Percentiles rank a stretch among this genome's conserved stretches.
phyloP scores from a whole-genome alignment of 2,113 vertebrate species.

The Odocoileus hemionus region DNA sequence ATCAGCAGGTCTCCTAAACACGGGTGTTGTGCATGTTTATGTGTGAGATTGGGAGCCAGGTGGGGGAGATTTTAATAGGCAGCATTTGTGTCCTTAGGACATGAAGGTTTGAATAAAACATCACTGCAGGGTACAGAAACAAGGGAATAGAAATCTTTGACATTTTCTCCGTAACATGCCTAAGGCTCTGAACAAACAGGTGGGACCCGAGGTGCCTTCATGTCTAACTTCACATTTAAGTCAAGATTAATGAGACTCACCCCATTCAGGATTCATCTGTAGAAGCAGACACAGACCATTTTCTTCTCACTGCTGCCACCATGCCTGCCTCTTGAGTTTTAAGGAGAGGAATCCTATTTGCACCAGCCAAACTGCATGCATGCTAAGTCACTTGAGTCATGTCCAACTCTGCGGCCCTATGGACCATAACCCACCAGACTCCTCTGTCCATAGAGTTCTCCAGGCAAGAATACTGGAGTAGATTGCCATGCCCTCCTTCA shows the following conservation, averaged over 20 bases:
- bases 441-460: background rate
- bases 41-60: constrained; percentile 4
- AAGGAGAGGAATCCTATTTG: background rate
- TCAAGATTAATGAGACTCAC: background rate
- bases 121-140: constrained; percentile 15
- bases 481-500: background rate
- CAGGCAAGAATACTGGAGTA: background rate
- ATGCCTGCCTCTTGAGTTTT: background rate
- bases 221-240: constrained; percentile 50
- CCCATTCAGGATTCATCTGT: constrained; percentile 20
- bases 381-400: background rate
- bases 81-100: constrained; percentile 55
- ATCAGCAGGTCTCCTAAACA: background rate
- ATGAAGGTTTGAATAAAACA: constrained; percentile 49
- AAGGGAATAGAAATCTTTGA: background rate
- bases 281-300: background rate
- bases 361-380: background rate
- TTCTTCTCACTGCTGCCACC: background rate
- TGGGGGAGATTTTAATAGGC: constrained; percentile 29
- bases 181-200: constrained; percentile 26
- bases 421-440: background rate
- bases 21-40: constrained; percentile 15
- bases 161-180: constrained; percentile 45
- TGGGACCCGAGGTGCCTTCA: background rate
- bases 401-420: background rate